phyloP scores from a whole-genome alignment of 64 coral and sea anemone genomes.

The Stichodactyla mertensii region DNA sequence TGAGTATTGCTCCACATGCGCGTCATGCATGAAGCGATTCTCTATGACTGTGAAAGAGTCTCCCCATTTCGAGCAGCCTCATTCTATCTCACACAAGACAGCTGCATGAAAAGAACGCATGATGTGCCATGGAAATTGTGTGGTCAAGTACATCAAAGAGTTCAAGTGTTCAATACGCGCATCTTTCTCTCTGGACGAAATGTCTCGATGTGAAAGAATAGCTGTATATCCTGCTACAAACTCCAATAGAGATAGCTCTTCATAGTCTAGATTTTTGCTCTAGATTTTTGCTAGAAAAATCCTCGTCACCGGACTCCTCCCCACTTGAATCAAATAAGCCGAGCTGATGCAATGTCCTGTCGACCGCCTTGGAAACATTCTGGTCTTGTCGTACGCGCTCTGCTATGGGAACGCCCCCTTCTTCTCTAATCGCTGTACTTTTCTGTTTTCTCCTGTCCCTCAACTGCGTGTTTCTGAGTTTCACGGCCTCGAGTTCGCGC shows the following conservation, averaged over 20 bases:
- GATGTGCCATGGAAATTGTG: background rate
- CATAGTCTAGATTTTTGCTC: constrained; percentile 21
- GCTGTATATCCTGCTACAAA: constrained; percentile 40
- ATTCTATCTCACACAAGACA: constrained; percentile 34
- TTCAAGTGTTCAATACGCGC: constrained; percentile 27
- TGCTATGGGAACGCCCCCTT: too few species aligned
- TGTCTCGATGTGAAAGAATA: background rate
- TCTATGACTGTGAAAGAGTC: constrained; percentile 20
- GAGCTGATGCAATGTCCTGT: too few species aligned
- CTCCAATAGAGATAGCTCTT: constrained; percentile 21
- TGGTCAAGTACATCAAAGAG: constrained; percentile 34
- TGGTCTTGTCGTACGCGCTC: too few species aligned
- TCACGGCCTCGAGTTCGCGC: too few species aligned
- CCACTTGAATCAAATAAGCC: too few species aligned
- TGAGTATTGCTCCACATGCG: background rate
- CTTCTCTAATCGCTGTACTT: too few species aligned
- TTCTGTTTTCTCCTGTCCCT: too few species aligned
- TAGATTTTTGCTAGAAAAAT: constrained; percentile 31
- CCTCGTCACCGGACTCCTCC: too few species aligned
- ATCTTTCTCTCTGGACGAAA: background rate
- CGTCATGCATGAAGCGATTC: constrained; percentile 11
- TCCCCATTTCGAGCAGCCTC: constrained; percentile 6
- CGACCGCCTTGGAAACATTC: too few species aligned
- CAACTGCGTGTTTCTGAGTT: too few species aligned
- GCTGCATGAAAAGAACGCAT: constrained; percentile 1